Evolutionary conservation across 1,140 invertebrate genomes (phyloP).

Genomic region (Leptopilina boulardi): DNA sequence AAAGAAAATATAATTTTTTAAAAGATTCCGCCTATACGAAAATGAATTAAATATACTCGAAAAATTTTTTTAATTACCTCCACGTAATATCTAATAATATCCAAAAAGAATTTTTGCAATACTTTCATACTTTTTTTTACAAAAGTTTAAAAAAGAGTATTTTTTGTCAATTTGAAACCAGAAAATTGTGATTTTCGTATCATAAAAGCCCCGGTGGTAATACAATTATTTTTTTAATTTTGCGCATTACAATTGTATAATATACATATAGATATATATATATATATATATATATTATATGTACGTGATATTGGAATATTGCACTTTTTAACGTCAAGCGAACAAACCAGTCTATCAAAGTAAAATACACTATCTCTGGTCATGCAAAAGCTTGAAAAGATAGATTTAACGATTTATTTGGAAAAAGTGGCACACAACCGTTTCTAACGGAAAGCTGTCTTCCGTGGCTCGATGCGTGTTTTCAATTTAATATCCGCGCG

Average conservation of each 20-base stretch:
- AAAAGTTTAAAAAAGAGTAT: no score
- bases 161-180: no score
- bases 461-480: constrained; percentile 15
- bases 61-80: no score
- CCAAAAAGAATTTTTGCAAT: no score
- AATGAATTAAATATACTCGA: no score
- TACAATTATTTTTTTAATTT: not conserved
- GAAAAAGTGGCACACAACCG: constrained; percentile 8
- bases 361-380: not conserved
- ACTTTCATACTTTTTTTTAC: no score
- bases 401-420: constrained; percentile 8
- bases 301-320: not conserved
- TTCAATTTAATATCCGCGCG: constrained; percentile 25
- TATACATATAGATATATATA: not conserved
- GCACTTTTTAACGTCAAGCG: not conserved
- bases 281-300: no score
- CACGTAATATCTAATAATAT: no score
- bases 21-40: no score
- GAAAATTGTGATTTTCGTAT: no score
- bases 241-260: not conserved
- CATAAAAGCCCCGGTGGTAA: no score
- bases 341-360: constrained; percentile 9
- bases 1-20: no score
- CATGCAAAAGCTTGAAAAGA: constrained; percentile 12
- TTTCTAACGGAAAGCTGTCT: constrained; percentile 16